phyloP scores from a whole-genome alignment of 1,140 invertebrate genomes.

The Scaptomyza hsui region DNA sequence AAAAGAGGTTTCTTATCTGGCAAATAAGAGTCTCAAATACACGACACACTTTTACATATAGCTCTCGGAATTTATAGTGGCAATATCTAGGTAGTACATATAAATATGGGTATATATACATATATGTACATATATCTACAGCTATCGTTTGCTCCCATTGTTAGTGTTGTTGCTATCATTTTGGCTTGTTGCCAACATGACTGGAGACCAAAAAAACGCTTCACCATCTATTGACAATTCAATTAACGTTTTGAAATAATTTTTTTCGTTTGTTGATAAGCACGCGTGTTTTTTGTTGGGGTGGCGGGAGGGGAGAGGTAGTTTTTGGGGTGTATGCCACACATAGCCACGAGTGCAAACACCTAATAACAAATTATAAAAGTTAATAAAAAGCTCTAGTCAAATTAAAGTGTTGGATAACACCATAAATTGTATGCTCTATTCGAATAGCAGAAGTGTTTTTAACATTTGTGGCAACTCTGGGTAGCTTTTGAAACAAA shows the following conservation, averaged over 20 bases:
- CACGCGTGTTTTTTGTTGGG: background rate
- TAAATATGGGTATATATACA: conserved; percentile 29
- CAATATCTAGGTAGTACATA: conserved; percentile 58
- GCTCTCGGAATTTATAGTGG: conserved; percentile 72
- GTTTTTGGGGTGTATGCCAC: conserved; percentile 37
- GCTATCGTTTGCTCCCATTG: conserved; percentile 34
- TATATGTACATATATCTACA: conserved; percentile 42
- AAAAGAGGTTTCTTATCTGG: conserved; percentile 55
- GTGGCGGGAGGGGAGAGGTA: background rate
- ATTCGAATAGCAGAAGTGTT: background rate
- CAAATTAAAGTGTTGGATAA: background rate
- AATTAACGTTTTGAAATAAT: conserved; percentile 80
- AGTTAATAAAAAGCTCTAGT: conserved; percentile 15
- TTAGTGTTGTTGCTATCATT: conserved; percentile 54
- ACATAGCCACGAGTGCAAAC: conserved; percentile 24
- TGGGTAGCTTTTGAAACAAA: too few species aligned
- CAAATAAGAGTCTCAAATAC: conserved; percentile 59
- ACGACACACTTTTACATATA: conserved; percentile 50
- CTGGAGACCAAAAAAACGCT: conserved; percentile 45
- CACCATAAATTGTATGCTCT: conserved; percentile 7
- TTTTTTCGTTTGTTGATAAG: conserved; percentile 69
- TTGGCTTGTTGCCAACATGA: conserved; percentile 45
- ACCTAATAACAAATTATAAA: conserved; percentile 56
- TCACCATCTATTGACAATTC: conserved; percentile 77
- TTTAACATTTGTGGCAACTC: background rate